Base-by-base conservation (phyloP, 2,888 invertebrate species). In the Muscina levida region DNA sequence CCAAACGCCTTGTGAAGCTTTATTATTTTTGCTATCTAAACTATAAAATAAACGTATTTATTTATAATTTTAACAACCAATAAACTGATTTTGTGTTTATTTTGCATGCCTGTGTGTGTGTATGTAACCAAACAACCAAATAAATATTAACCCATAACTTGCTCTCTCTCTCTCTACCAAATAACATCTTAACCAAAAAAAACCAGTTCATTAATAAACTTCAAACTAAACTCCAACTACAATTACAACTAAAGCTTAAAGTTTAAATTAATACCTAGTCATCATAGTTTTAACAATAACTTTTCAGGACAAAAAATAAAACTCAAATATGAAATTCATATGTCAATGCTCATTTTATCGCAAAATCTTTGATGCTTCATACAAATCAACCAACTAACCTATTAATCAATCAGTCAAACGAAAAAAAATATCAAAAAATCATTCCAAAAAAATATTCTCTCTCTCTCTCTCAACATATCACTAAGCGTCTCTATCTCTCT, bases 1-100 rank as follows among this genome's bases (percentile, higher is more conserved):
- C 79, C 67, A 70, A 79, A 75, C 73, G 73, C 15, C 73, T 78
- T 70, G n/a, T n/a, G n/a, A n/a, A n/a, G n/a, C n/a, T n/a, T 67
- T 59, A n/a, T 37, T 3, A 24, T 66, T 19, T 44, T 13, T 70
- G 42, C 53, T n/a, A n/a, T n/a, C n/a, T n/a, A n/a, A n/a, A n/a
- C n/a, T n/a, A n/a, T n/a, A n/a, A n/a, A n/a, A n/a, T n/a, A n/a
- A n/a, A n/a, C n/a, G n/a, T n/a, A n/a, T n/a, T n/a, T n/a, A n/a
- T n/a, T n/a, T n/a, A n/a, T n/a, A n/a, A n/a, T n/a, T n/a, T n/a
- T n/a, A n/a, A n/a, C n/a, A n/a, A n/a, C n/a, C n/a, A n/a, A n/a
- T n/a, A n/a, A n/a, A n/a, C n/a, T n/a, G n/a, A n/a, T 19, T 39
- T 44, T 79, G n/a, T 68, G 24, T 56, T 72, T 75, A 2, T 53